Evolutionary conservation across 2,797 vertebrate genomes (phyloP), one percentile per base, ranked within the genome.

Genomic region (Sebastes minor): DNA sequence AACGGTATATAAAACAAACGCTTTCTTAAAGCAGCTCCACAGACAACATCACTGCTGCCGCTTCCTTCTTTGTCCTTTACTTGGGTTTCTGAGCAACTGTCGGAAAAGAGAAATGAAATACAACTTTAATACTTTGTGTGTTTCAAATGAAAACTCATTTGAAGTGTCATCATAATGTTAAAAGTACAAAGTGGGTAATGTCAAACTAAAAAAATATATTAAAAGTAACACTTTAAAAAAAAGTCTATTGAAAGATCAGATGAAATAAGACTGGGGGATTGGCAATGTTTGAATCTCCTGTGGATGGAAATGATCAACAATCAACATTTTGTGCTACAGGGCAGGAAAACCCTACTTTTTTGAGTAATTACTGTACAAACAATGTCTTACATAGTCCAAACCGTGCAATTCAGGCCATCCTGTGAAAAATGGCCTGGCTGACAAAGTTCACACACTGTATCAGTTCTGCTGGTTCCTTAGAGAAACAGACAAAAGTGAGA

Each of bases 381-480:
- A 30, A 16, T 14, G 1, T 76, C 89, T 46, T 90, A 92, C 92
- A n/a, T 55, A 2, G 80, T 92, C 88, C 86, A 90, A 7, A 60
- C 64, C 0, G 3, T 71, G 73, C 92, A 93, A 59, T 49, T 67
- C 11, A 80, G 5, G 5, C 91, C 91, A 7, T 71, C 5, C 25
- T 11, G 42, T 28, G 91, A 93, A 80, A 86, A 91, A 77, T 16
- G 79, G 1, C 85, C 88, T 10, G 2, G 2, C 8, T 23, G 23
- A 64, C 93, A 94, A 4, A 14, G 13, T 12, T 83, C 83, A 92
- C 93, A 94, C 3, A 74, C 72, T 1, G 84, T 85, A 55, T 95
- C 88, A 14, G n/a, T 33, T 25, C 0, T 42, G 49, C 72, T 84
- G 66, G 83, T 93, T 16, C 93, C 94, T 95, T 18, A 55, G 4